phyloP scores from a whole-genome alignment of 2,888 invertebrate species.

The Dryadula phaetusa region DNA sequence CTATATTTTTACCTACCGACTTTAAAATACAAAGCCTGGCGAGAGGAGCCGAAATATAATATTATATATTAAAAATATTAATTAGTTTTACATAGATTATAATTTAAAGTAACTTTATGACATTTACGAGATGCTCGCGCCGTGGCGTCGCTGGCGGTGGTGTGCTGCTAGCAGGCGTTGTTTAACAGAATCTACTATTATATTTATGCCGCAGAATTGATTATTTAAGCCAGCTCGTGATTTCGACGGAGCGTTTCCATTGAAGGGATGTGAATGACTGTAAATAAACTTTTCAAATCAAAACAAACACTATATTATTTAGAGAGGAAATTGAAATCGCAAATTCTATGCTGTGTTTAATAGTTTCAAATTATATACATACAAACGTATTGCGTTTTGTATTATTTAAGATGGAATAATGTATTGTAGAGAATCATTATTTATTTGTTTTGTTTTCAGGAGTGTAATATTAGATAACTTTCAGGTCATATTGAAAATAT shows the following conservation, averaged over 20 bases:
- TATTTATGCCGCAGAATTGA: slow-evolving; percentile 11
- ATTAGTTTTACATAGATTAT: too few relatives aligned
- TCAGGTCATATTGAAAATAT: too few relatives aligned
- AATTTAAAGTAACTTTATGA: too few relatives aligned
- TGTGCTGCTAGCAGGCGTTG: slow-evolving; percentile 3
- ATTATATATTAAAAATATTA: too few relatives aligned
- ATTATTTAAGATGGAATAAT: background rate
- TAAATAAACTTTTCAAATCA: slow-evolving; percentile 14
- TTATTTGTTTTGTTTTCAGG: background rate
- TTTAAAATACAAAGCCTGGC: too few relatives aligned
- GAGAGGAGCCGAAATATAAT: too few relatives aligned
- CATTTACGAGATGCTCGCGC: background rate
- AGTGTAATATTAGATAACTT: too few relatives aligned
- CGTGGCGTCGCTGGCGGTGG: background rate
- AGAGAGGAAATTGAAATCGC: slow-evolving; percentile 9
- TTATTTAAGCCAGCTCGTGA: slow-evolving; percentile 12
- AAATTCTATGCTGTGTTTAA: background rate
- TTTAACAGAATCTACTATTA: slow-evolving; percentile 11
- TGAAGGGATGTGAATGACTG: slow-evolving; percentile 16
- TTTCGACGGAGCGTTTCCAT: slow-evolving; percentile 6
- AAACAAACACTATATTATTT: slow-evolving; percentile 16
- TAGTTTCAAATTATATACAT: slow-evolving; percentile 8
- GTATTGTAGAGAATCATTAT: too few relatives aligned
- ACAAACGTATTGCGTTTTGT: too few relatives aligned
- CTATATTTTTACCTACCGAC: too few relatives aligned